Evolutionary conservation across 2,113 vertebrate genomes (phyloP).

Genomic region (Sitta europaea): DNA sequence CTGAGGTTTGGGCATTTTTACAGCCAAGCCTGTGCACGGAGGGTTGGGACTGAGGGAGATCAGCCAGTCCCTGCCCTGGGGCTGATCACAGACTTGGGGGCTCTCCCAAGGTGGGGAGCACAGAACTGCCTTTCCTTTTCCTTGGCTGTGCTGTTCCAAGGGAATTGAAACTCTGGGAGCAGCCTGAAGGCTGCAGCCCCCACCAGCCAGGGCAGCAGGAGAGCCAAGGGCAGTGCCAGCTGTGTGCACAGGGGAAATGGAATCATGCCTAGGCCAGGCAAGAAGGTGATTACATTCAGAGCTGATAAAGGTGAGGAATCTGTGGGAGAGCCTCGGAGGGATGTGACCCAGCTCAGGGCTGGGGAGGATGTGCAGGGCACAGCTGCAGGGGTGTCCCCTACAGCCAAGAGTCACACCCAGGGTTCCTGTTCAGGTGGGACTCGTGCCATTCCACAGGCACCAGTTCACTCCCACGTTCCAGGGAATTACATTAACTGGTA

Average conservation of each 20-base stretch:
- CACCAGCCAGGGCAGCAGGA: background rate
- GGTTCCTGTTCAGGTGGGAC: background rate
- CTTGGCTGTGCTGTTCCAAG: background rate
- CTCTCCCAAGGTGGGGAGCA: background rate
- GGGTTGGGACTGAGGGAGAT: background rate
- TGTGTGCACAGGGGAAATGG: background rate
- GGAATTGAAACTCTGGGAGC: background rate
- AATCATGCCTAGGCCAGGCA: background rate
- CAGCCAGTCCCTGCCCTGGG: background rate
- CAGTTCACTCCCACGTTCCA: background rate
- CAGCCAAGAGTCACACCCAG: background rate
- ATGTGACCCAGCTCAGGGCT: background rate
- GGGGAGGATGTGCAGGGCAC: background rate
- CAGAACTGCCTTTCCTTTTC: background rate
- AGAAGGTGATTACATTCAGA: background rate
- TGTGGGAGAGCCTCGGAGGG: background rate
- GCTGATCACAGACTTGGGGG: background rate
- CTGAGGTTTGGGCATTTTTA: background rate
- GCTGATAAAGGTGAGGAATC: background rate
- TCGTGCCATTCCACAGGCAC: background rate
- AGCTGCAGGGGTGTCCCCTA: background rate
- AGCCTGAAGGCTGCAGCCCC: background rate
- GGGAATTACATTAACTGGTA: background rate
- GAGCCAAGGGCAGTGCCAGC: background rate
- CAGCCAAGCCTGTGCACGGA: background rate